These are phyloP conservation scores for Allygus modestus DNA, from an alignment of 2,888 invertebrate species.

Conservation along the genomic window DNA sequence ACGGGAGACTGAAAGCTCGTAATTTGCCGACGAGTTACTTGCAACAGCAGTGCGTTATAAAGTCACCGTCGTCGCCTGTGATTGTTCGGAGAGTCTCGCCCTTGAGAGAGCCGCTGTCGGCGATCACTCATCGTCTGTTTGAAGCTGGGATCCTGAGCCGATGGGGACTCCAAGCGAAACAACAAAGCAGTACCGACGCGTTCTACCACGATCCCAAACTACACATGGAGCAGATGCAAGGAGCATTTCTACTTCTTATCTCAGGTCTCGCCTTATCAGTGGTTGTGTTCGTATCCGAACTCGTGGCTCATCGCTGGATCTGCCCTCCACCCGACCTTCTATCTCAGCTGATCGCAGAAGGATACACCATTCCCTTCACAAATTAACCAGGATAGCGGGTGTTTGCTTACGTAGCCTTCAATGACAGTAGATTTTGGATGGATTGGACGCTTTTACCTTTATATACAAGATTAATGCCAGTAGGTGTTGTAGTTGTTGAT, in stretches of 20 bases:
- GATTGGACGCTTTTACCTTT: no score
- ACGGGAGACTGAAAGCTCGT: slow-evolving; percentile 52
- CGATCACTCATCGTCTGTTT: slow-evolving; percentile 54
- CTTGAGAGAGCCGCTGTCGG: slow-evolving; percentile 52
- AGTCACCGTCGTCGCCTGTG: slow-evolving; percentile 61
- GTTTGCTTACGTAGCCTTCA: no score
- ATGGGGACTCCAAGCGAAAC: slow-evolving; percentile 51
- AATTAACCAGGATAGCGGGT: not conserved
- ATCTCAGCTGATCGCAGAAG: slow-evolving; percentile 51
- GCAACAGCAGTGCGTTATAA: slow-evolving; percentile 56
- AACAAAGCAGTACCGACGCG: not conserved
- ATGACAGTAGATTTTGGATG: no score
- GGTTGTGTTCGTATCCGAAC: slow-evolving; percentile 46
- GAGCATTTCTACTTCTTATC: slow-evolving; percentile 55
- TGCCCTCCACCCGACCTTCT: slow-evolving; percentile 55
- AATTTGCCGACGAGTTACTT: slow-evolving; percentile 50
- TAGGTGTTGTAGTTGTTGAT: no score
- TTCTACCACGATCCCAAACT: slow-evolving; percentile 43
- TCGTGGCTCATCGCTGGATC: slow-evolving; percentile 19
- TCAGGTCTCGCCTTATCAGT: slow-evolving; percentile 43
- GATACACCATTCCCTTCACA: slow-evolving; percentile 58
- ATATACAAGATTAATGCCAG: no score
- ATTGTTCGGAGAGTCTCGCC: slow-evolving; percentile 59
- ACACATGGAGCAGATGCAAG: slow-evolving; percentile 60
- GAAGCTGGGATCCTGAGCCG: slow-evolving; percentile 60